Conservation (phyloP, 1,140 invertebrate species). For the Trachymyrmex cornetzi region DNA sequence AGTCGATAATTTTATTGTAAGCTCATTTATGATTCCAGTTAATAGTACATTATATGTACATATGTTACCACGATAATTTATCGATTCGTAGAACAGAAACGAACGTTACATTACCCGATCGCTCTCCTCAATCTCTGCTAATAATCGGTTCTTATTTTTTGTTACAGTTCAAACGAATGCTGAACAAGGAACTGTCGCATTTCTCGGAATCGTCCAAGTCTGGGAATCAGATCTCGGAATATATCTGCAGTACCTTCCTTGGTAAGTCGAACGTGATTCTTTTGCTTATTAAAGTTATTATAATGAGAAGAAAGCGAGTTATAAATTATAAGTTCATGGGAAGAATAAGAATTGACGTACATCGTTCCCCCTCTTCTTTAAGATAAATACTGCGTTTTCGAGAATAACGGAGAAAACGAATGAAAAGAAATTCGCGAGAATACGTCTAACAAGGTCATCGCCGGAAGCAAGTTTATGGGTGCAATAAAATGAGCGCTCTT, state of each 20-base stretch:
- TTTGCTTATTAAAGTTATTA: neutral
- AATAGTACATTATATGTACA: neutral
- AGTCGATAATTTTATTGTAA: neutral
- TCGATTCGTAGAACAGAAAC: neutral
- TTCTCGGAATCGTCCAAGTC: conserved; percentile 99
- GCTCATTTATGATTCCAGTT: neutral
- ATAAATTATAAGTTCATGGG: neutral
- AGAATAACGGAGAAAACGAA: neutral
- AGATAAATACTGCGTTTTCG: neutral
- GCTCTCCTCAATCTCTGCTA: neutral
- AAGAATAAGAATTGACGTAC: conserved; percentile 1
- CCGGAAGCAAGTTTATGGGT: conserved; percentile 60
- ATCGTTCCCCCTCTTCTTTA: neutral
- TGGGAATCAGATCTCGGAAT: conserved; percentile 99
- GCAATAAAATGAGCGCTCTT: conserved; percentile 68
- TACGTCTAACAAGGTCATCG: conserved; percentile 55
- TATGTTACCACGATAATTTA: neutral
- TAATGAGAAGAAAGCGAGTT: neutral
- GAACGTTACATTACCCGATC: neutral
- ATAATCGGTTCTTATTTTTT: conserved; percentile 47
- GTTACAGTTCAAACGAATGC: conserved; percentile 99
- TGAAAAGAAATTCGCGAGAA: conserved; percentile 25
- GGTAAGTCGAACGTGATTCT: conserved; percentile 89
- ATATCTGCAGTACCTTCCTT: conserved; percentile 99
- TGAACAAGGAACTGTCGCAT: conserved; percentile 99